These are phyloP conservation scores for Trichonephila clavipes DNA, from an alignment of 1,140 invertebrate genomes.

Conservation along the genomic window DNA sequence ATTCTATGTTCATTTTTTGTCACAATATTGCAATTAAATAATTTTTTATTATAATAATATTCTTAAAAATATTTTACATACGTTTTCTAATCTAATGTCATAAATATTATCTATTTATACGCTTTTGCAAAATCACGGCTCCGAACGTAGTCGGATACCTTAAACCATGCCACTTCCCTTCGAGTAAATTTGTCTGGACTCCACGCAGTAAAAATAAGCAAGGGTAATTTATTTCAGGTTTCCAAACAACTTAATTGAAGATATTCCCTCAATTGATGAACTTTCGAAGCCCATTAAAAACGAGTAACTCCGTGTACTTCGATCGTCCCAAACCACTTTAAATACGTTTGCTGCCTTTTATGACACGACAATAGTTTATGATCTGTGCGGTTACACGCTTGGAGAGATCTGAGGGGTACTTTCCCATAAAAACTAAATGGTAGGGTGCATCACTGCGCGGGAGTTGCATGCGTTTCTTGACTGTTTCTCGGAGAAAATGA, in stretches of 20 bases:
- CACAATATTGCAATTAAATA: too few species aligned
- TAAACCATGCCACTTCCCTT: neutral
- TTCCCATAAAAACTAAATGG: slow-evolving; percentile 70
- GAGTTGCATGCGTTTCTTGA: neutral
- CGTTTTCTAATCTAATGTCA: too few species aligned
- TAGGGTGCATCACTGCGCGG: slow-evolving; percentile 27
- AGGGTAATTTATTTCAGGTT: neutral
- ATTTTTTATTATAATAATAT: too few species aligned
- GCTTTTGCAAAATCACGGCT: too few species aligned
- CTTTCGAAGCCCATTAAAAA: neutral
- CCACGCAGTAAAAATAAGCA: too few species aligned
- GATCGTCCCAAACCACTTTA: neutral
- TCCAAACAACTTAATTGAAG: neutral
- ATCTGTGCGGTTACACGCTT: slow-evolving; percentile 54
- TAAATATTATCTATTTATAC: too few species aligned
- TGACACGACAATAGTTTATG: slow-evolving; percentile 53
- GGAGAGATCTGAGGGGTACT: slow-evolving; percentile 8
- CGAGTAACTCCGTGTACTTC: neutral
- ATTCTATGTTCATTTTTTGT: too few species aligned
- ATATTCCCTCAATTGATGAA: neutral
- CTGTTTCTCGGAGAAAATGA: slow-evolving; percentile 43
- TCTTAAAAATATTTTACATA: too few species aligned
- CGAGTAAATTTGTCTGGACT: too few species aligned
- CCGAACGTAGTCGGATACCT: too few species aligned
- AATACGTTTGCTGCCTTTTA: slow-evolving; percentile 23